Base-by-base conservation (phyloP, 2,113 vertebrate species). In the Pachyramphus minor region DNA sequence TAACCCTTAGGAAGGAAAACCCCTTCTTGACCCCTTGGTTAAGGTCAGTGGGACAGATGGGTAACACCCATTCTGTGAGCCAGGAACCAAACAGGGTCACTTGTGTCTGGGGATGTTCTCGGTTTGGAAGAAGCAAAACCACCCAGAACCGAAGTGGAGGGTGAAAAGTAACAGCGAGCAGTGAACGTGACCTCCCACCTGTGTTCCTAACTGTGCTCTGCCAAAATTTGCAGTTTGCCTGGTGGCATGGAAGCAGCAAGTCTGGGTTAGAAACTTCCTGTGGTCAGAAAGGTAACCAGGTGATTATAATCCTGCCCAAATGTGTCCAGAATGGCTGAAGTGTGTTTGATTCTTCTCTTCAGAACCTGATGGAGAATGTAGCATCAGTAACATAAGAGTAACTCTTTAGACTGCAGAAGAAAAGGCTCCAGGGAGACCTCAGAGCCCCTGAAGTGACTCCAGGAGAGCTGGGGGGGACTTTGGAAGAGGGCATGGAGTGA, bases 281-380 rank as follows among this genome's bases (percentile, higher is more conserved):
- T 6, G 56, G 56, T 59, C 52, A 56, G 60, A 42, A 81, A 53
- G 37, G 19, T 31, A 45, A 8, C 19, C 44, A 44, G 39, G 49
- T 0, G 0, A 8, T 25, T 15, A 67, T 33, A 82, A 25, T 53
- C 22, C 37, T 76, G 21, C 47, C 49, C 9, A 7, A 6, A 45
- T 39, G 25, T 52, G 25, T 28, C 50, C 50, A 52, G 25, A 52
- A 28, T 52, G 41, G 35, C 9, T 83, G 31, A 80, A 64, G 62
- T 45, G 55, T 74, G 21, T 35, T 88, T 3, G 1, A 2, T 72
- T 89, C 30, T 55, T 75, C 42, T 62, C 33, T 72, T 53, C 21
- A 68, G 69, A 87, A 37, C 28, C 45, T n/a, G 53, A 39, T 63
- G 74, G 67, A 75, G 68, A 55, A 31, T 2, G 9, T 25, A 37